Evolutionary conservation across 2,797 vertebrate genomes (phyloP).

Genomic region (Moxostoma hubbsi): DNA sequence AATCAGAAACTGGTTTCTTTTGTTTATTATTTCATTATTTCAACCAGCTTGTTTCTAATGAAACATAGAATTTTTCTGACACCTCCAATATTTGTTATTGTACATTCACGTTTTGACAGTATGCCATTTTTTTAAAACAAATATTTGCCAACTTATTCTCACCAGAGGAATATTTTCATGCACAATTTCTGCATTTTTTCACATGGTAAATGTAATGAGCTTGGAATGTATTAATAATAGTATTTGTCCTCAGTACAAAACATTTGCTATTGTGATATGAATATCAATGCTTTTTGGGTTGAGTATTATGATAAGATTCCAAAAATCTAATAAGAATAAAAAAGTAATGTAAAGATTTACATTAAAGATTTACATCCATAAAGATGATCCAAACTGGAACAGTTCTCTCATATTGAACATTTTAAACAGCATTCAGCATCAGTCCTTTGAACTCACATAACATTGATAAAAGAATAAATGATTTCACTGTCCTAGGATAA

Average conservation of each 20-base stretch:
- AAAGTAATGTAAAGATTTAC: too few species aligned
- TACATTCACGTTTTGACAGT: too few species aligned
- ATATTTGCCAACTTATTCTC: not conserved
- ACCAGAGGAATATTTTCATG: not conserved
- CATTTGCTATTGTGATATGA: too few species aligned
- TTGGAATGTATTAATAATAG: not conserved
- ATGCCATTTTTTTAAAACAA: not conserved
- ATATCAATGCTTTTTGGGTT: too few species aligned
- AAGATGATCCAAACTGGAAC: too few species aligned
- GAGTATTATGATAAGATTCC: too few species aligned
- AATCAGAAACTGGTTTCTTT: too few species aligned
- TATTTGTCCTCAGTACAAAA: too few species aligned
- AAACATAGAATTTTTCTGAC: not conserved
- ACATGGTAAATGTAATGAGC: not conserved
- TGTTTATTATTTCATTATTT: too few species aligned
- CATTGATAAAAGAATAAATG: not conserved
- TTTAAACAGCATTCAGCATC: not conserved
- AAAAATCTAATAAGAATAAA: too few species aligned
- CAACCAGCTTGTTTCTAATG: not conserved
- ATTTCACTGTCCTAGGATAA: too few species aligned
- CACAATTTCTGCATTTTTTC: not conserved
- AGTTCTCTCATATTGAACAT: not conserved
- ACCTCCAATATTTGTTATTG: not conserved
- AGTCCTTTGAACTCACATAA: not conserved
- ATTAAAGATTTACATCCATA: too few species aligned